Base-by-base conservation (phyloP, 2,797 vertebrate genomes). In the Artibeus jamaicensis region DNA sequence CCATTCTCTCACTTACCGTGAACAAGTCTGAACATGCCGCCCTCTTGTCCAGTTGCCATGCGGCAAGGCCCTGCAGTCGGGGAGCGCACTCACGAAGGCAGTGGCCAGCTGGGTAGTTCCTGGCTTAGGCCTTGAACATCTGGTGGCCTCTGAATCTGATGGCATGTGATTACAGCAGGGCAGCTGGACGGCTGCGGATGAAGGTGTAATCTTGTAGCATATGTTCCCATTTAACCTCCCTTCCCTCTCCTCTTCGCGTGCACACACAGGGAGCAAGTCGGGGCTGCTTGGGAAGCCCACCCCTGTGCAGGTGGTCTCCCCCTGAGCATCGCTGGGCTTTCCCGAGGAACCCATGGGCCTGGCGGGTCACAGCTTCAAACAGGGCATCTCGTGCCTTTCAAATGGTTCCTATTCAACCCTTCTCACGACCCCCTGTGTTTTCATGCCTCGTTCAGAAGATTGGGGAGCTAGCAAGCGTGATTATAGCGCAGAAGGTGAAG, bases 121-220 rank as follows among this genome's bases (percentile, higher is more conserved):
- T 97, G 98, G 98, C 97, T 98, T 98, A 99, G 98, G 98, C 96
- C 24, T 97, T 82, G 97, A 98, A 98, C 99, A 99, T 99, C 99
- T 99, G 99, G 98, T 98, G 98, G 98, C 98, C 98, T 99, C 99
- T 98, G 93, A 97, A 92, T 98, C 93, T 77, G 98, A 98, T 97
- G 98, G 98, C 96, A 95, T 97, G 98, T 99, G 98, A 99, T 99
- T 99, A 99, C 98, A 98, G 98, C 98, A 98, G 98, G 98, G 98
- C 97, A 98, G 98, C 98, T 97, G 98, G 98, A 98, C 98, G 98
- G 98, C 98, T 82, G 86, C 98, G 98, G 98, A 99, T 99, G 99
- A 98, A 98, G 97, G 96, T 97, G 97, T 98, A 98, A 99, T 99
- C 98, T 98, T 98, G 98, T 62, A 94, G 98, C 98, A 98, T 98